Percentiles rank a stretch among this genome's conserved stretches.
These are phyloP conservation scores for Drosophila quinaria DNA, from an alignment of 2,888 invertebrate genomes.

Conservation along the genomic window DNA sequence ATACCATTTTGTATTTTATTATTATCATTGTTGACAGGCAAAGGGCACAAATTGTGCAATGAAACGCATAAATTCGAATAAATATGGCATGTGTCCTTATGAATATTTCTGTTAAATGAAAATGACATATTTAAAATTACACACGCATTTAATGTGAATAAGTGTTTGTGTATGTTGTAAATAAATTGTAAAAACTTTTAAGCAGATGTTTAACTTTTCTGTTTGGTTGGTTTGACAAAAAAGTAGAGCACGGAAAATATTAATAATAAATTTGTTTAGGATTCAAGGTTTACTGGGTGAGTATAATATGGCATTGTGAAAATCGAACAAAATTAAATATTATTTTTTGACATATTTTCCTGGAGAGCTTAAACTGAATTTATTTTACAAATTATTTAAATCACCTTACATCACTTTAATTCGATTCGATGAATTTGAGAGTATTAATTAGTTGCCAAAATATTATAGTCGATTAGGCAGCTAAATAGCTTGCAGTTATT, in stretches of 20 bases:
- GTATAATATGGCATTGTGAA: background rate
- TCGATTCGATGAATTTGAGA: background rate
- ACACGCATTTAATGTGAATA: slow-evolving; percentile 3
- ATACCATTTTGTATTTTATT: background rate
- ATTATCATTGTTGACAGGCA: slow-evolving; percentile 4
- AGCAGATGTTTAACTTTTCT: background rate
- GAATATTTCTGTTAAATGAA: slow-evolving; percentile 9
- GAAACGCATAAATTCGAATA: slow-evolving; percentile 7
- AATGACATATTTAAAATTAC: slow-evolving; percentile 12
- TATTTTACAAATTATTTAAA: background rate
- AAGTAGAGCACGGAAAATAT: background rate
- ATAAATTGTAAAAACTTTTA: slow-evolving; percentile 45
- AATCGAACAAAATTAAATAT: background rate
- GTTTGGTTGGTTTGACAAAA: background rate
- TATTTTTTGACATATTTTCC: background rate
- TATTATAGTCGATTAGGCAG: slow-evolving; percentile 25
- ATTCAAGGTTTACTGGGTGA: background rate
- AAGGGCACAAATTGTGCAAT: slow-evolving; percentile 13
- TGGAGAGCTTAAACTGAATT: background rate
- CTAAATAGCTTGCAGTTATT: background rate
- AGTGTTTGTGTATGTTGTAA: slow-evolving; percentile 37
- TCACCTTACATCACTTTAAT: background rate
- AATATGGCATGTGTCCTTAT: slow-evolving; percentile 18
- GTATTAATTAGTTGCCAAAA: slow-evolving; percentile 15
- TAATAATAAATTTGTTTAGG: background rate